Evolutionary conservation across 2,113 vertebrate species (phyloP).

Genomic region (Suricata suricatta): DNA sequence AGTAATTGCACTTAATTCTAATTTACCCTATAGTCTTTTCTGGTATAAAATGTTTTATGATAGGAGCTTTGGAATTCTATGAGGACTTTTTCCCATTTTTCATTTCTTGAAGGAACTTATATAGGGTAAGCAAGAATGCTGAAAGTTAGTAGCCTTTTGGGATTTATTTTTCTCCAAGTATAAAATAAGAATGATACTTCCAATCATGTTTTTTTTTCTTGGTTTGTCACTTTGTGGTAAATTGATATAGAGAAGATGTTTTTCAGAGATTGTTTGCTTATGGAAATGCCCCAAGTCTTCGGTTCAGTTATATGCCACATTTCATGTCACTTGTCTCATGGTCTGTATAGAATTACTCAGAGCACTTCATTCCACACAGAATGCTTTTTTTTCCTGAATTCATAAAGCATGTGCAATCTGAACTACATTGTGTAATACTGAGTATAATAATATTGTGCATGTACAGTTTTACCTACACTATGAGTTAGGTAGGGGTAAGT

Average conservation of each 20-base stretch:
- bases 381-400: background rate
- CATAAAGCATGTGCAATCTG: background rate
- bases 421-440: background rate
- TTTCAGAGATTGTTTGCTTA: background rate
- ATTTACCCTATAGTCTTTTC: slow-evolving; percentile 16
- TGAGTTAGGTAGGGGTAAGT: background rate
- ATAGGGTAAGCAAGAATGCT: background rate
- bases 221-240: background rate
- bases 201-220: background rate
- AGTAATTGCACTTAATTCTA: slow-evolving; percentile 6
- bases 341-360: background rate
- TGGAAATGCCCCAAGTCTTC: background rate
- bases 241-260: background rate
- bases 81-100: background rate
- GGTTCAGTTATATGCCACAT: background rate
- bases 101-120: background rate
- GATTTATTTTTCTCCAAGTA: slow-evolving; percentile 27
- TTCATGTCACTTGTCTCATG: slow-evolving; percentile 29
- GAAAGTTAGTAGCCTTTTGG: background rate
- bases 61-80: background rate
- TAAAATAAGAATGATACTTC: slow-evolving; percentile 29
- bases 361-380: background rate
- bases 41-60: slow-evolving; percentile 24
- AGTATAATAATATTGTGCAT: background rate
- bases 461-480: background rate